Evolutionary conservation across 2,113 vertebrate genomes (phyloP).

Genomic region (Nibea coibor): DNA sequence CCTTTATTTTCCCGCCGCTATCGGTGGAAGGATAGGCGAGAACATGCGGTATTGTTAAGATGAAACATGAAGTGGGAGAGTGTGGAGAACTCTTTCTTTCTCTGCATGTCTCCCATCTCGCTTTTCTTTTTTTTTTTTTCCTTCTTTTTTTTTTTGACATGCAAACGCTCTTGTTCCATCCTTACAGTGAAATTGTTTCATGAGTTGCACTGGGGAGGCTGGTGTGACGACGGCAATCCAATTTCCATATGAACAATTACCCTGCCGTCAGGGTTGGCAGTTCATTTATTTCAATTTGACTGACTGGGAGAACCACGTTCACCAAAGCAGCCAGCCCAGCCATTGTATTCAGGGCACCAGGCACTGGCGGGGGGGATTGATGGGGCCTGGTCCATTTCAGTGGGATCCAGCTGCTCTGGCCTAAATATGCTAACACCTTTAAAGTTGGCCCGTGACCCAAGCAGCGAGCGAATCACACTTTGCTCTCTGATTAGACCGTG

Average conservation of each 20-base stretch:
- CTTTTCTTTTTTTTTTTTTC: slow-evolving; percentile 9
- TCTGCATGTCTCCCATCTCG: slow-evolving; percentile 47
- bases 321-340: slow-evolving; percentile 63
- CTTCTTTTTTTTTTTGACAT: slow-evolving; percentile 49
- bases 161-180: slow-evolving; percentile 51
- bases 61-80: slow-evolving; percentile 61
- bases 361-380: slow-evolving; percentile 47
- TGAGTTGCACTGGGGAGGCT: slow-evolving; percentile 62
- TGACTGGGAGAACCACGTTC: slow-evolving; percentile 70
- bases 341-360: slow-evolving; percentile 66
- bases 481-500: slow-evolving; percentile 18
- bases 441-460: slow-evolving; percentile 58
- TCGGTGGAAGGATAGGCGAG: slow-evolving; percentile 9
- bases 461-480: slow-evolving; percentile 30
- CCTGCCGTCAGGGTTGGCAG: slow-evolving; percentile 79
- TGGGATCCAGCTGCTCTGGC: slow-evolving; percentile 64
- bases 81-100: slow-evolving; percentile 48
- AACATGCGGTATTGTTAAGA: slow-evolving; percentile 64
- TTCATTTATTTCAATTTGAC: slow-evolving; percentile 87
- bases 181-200: slow-evolving; percentile 67
- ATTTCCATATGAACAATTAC: slow-evolving; percentile 87
- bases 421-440: slow-evolving; percentile 70
- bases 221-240: slow-evolving; percentile 78
- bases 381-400: slow-evolving; percentile 47
- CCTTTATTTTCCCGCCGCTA: slow-evolving; percentile 42